These are phyloP conservation scores for Ranitomeya imitator DNA, from an alignment of 2,113 vertebrate genomes.

Conservation along the genomic window DNA sequence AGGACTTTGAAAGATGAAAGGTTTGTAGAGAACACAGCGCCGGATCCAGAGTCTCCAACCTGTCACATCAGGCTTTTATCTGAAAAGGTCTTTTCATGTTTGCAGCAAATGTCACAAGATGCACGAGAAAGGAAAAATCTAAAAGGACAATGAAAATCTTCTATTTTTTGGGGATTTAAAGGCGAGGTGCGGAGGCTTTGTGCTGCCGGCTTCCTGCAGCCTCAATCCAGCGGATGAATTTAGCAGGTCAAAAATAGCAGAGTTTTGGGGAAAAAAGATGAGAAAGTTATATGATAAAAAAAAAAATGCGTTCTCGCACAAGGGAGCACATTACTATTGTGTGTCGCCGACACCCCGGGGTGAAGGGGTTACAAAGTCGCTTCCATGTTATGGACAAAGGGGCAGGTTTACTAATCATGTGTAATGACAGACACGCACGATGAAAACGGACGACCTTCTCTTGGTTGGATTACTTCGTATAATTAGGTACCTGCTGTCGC, in stretches of 20 bases:
- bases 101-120: constrained; percentile 35
- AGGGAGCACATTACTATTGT: background rate
- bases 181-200: constrained; percentile 23
- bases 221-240: background rate
- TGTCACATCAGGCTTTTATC: constrained; percentile 34
- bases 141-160: constrained; percentile 19
- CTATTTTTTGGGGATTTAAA: constrained; percentile 24
- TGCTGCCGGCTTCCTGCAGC: constrained; percentile 9
- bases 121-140: constrained; percentile 18
- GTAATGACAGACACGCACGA: too few species aligned
- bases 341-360: background rate
- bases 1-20: constrained; percentile 10
- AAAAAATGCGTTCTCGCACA: background rate
- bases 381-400: too few species aligned
- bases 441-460: too few species aligned
- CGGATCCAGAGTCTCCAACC: background rate
- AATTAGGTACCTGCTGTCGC: too few species aligned
- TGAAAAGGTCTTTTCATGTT: constrained; percentile 43
- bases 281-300: background rate
- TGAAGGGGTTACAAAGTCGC: background rate
- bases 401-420: too few species aligned
- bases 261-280: constrained; percentile 3
- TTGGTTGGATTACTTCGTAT: too few species aligned
- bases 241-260: constrained; percentile 36
- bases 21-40: constrained; percentile 13